Evolutionary conservation across 2,113 vertebrate species (phyloP), one percentile per base, ranked within the genome.

Genomic region (Calyptomena viridis): DNA sequence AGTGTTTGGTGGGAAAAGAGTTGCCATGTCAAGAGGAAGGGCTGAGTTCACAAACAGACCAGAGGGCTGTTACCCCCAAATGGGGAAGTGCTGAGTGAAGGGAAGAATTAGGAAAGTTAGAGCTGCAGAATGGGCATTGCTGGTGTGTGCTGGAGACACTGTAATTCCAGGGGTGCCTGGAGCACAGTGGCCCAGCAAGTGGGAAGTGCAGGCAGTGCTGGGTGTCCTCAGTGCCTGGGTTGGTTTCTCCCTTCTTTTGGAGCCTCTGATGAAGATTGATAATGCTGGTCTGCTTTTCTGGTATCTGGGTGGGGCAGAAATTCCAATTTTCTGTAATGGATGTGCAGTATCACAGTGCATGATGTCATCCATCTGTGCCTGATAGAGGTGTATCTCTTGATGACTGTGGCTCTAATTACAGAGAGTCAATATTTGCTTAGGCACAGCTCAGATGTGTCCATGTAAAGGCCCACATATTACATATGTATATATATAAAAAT

Each of bases 241-340:
- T 79, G 37, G 4, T 35, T 78, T 84, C 46, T 88, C 25, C 7
- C 4, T 30, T 39, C 19, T 74, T 37, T 27, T 3, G 24, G 46
- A 62, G 14, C 5, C 75, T 44, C 28, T 58, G 50, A 14, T 53
- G 12, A 52, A 75, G 8, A 0, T 39, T 35, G 28, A 50, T 79
- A 71, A 25, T n/a, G 30, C 62, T 74, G 27, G 28, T 68, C 5
- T 55, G 15, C 35, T 84, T 50, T 60, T 55, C 37, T 84, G 35
- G 11, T 71, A 28, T 56, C 64, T 55, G 12, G 50, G 66, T 79
- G 64, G 40, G 47, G 40, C 58, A 87, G 67, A 49, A 79, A 1
- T 31, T 2, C 0, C 19, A 0, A 1, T 63, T 87, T 87, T 23
- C 1, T 27, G 42, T 14, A 9, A 33, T 11, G 2, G 12, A 14